phyloP scores from a whole-genome alignment of 2,888 invertebrate genomes.

The Sepiola atlantica region DNA sequence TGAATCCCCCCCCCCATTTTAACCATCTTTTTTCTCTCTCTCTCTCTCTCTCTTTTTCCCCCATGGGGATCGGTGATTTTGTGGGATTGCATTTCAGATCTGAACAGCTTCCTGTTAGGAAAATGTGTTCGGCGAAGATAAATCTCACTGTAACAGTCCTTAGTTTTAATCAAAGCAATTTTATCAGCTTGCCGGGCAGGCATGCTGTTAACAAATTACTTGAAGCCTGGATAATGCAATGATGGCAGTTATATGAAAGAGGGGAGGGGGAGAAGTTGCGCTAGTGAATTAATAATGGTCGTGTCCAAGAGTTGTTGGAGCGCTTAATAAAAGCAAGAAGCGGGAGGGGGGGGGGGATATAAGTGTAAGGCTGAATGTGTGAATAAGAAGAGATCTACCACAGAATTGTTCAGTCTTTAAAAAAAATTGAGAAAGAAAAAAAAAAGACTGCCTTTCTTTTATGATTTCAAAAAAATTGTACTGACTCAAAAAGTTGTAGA shows the following conservation, averaged over 20 bases:
- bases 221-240: background rate
- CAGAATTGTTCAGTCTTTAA: background rate
- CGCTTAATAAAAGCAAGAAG: background rate
- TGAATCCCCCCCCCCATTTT: too few relatives aligned
- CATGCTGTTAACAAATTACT: background rate
- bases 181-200: background rate
- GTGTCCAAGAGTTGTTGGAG: background rate
- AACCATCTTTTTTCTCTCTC: background rate
- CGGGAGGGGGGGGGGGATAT: background rate
- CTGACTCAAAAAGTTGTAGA: background rate
- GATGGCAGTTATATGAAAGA: background rate
- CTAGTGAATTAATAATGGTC: background rate
- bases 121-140: background rate
- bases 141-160: background rate
- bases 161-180: conserved; percentile 32
- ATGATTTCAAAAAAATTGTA: too few relatives aligned
- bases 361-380: background rate
- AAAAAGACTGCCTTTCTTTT: background rate
- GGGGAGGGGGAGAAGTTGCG: background rate
- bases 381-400: too few relatives aligned
- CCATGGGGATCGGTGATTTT: background rate
- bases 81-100: background rate
- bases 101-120: background rate
- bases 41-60: background rate
- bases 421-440: background rate